Evolutionary conservation across 1,140 invertebrate species (phyloP), one percentile per base, ranked within the genome.

Genomic region (Drosophila pandora): DNA sequence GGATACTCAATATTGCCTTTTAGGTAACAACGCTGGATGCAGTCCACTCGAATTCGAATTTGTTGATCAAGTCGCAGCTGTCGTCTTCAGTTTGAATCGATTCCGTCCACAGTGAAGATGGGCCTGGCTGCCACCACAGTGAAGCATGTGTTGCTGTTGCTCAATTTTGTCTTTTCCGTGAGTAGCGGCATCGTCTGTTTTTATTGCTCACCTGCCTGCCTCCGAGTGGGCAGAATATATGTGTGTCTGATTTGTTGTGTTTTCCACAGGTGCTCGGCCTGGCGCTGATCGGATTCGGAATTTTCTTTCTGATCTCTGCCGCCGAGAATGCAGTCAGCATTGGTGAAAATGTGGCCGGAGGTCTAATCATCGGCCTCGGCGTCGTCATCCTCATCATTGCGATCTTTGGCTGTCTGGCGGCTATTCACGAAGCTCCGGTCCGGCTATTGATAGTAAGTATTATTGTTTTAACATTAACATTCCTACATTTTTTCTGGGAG

Each of bases 131-230:
- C 79, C 45, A 76, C 82, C 45, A 91, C 90, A 69, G 75, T 88
- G 67, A 91, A 91, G 70, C 90, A 91, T 74, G 71, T 91, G 67
- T 60, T 91, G 56, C 58, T 91, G 47, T 67, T 91, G 12, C 71
- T 91, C 3, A 91, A 91, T 79, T 91, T 91, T 49, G 67, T 90
- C 9, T 91, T 81, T 75, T 59, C 70, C 49, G 90, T 91, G 53
- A 82, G 90, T 90, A 70, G 49, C 56, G 21, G 43, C 21, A 22
- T 23, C 2, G 41, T 6, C 13, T 41, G n/a, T 41, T 41, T n/a
- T 45, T 32, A 10, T 45, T 47, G 43, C 7, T 39, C 34, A 43
- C 32, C 21, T 32, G 43, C 25, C 39, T n/a, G 22, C 13, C 1
- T 13, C 17, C 17, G n/a, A 41, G 50, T 53, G 50, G 50, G 50